Evolutionary conservation across 2,888 invertebrate species (phyloP), one percentile per base, ranked within the genome.

Genomic region (Halocaridina rubra): DNA sequence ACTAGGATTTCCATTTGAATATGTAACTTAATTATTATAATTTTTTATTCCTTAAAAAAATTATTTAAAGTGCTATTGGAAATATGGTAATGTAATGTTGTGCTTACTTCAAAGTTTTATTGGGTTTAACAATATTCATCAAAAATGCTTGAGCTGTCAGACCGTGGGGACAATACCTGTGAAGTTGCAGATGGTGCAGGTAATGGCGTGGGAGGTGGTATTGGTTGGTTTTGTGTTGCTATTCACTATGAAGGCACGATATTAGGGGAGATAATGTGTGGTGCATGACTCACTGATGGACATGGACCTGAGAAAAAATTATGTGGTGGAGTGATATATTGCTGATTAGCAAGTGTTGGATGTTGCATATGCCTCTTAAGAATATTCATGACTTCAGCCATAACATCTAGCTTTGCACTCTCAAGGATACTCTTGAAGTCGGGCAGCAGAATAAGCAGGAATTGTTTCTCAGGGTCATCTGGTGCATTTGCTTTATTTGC

Each of bases 321-420:
- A 46, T 46, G 53, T 46, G 53, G 53, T 46, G 53, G 53, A 46
- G 53, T 10, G 53, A 46, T 13, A 46, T 46, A 46, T 46, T 46
- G 53, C 53, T 46, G 53, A 46, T 46, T 46, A 46, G 53, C 53
- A 46, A 46, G 53, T 46, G 53, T 46, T 16, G 53, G 16, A 46
- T n/a, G n/a, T n/a, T n/a, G n/a, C n/a, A n/a, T n/a, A n/a, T n/a
- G n/a, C n/a, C n/a, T n/a, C n/a, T 69, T 69, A 22, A 69, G 29
- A 30, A 69, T 5, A 22, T 69, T 69, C 7, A 69, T 69, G 29
- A 69, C 8, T 69, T 3, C 69, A 24, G 8, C 8, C 69, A 29
- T 69, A 1, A 69, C 69, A 69, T 69, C 69, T 22, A 69, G 69
- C 69, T 69, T 69, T 24, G 69, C 69, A 69, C 69, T 69, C 69